Conservation (phyloP, 2,888 invertebrate species). For the Nesidiocoris tenuis region DNA sequence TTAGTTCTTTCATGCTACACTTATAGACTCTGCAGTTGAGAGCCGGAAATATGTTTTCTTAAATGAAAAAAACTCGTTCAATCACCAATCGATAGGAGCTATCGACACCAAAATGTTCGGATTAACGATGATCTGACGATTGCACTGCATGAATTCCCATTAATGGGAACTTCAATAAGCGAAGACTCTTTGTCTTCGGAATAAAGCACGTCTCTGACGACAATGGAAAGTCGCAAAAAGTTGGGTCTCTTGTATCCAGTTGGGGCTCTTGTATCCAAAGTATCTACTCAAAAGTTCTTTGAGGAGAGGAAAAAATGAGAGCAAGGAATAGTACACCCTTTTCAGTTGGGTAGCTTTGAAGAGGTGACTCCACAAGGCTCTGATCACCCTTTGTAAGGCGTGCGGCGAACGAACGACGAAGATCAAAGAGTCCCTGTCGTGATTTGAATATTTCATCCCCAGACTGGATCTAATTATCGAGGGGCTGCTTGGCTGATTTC, state of each 20-base stretch:
- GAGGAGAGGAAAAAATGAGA: background rate
- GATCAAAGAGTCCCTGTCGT: background rate
- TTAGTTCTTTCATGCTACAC: too few species aligned
- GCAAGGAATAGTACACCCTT: background rate
- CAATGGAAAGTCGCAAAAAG: background rate
- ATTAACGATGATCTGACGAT: too few species aligned
- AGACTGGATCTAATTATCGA: background rate
- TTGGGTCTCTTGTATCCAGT: background rate
- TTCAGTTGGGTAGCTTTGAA: background rate
- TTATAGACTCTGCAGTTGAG: too few species aligned
- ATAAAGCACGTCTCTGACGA: background rate
- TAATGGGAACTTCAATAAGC: too few species aligned
- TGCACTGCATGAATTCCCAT: too few species aligned
- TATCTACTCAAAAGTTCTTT: too few species aligned
- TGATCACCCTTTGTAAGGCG: background rate
- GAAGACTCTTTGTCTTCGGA: too few species aligned
- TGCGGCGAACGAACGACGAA: background rate
- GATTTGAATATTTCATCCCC: background rate
- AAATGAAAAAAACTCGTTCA: too few species aligned
- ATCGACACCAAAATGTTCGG: too few species aligned
- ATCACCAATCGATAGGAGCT: too few species aligned
- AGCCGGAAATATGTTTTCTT: too few species aligned
- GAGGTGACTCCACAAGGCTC: background rate
- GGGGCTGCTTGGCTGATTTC: too few species aligned
- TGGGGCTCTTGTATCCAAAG: background rate